phyloP scores from a whole-genome alignment of 2,888 invertebrate genomes.

The Entomobrya proxima region DNA sequence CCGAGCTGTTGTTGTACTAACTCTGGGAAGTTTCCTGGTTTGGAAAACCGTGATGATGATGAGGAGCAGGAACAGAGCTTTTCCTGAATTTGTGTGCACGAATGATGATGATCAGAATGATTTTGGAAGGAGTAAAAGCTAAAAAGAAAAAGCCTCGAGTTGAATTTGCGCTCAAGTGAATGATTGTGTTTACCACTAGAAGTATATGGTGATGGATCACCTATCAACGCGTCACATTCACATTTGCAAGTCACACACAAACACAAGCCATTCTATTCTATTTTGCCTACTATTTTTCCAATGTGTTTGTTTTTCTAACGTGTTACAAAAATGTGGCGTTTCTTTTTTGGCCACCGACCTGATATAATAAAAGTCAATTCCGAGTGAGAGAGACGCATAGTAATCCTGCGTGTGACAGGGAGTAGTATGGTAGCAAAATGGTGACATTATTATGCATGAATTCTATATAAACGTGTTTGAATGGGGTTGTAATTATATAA shows the following conservation, averaged over 20 bases:
- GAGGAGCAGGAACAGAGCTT: slow-evolving; percentile 28
- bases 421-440: background rate
- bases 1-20: slow-evolving; percentile 18
- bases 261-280: slow-evolving; percentile 3
- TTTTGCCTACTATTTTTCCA: background rate
- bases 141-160: slow-evolving; percentile 10
- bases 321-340: background rate
- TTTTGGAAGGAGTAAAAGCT: background rate
- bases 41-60: slow-evolving; percentile 12
- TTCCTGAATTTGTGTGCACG: background rate
- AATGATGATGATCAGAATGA: slow-evolving; percentile 10
- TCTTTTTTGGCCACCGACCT: slow-evolving; percentile 16
- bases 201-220: slow-evolving; percentile 53
- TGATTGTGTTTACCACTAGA: slow-evolving; percentile 49
- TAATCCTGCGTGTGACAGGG: background rate
- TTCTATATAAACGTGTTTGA: background rate
- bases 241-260: slow-evolving; percentile 30
- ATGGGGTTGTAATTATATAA: background rate
- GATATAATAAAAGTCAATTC: background rate
- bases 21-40: slow-evolving; percentile 30
- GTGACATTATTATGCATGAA: background rate
- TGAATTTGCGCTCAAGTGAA: slow-evolving; percentile 39
- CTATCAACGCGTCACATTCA: slow-evolving; percentile 44
- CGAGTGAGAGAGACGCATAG: background rate
- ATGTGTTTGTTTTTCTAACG: background rate